These are phyloP conservation scores for Cephus cinctus DNA, from an alignment of 1,140 invertebrate species.

Conservation along the genomic window DNA sequence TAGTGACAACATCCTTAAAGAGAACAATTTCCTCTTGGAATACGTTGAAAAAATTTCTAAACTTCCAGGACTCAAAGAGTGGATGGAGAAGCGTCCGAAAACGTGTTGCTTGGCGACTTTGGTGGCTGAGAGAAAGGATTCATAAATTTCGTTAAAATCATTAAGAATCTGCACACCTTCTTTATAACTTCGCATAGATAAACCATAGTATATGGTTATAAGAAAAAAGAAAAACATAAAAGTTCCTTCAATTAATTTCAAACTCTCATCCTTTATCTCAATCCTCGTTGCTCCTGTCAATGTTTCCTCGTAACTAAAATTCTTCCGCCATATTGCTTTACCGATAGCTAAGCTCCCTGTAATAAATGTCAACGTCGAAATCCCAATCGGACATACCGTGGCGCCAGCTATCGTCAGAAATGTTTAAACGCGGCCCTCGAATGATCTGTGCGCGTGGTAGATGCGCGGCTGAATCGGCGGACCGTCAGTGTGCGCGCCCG, in stretches of 20 bases:
- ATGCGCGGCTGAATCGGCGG: constrained; percentile 8
- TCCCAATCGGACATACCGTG: neutral
- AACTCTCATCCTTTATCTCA: no score
- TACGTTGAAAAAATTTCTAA: constrained; percentile 34
- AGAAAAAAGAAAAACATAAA: neutral
- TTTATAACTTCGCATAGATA: neutral
- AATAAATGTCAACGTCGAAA: no score
- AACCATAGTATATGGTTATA: neutral
- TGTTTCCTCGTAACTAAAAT: no score
- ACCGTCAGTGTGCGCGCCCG: constrained; percentile 41
- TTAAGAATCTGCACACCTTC: neutral
- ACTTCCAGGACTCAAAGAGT: constrained; percentile 40
- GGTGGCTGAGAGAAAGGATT: neutral
- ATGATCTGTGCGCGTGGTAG: constrained; percentile 17
- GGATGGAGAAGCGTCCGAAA: constrained; percentile 37
- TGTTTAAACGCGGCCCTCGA: constrained; percentile 28
- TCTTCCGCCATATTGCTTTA: neutral
- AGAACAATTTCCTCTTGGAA: constrained; percentile 29
- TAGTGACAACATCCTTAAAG: constrained; percentile 19
- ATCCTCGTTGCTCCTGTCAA: no score
- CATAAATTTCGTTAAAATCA: neutral
- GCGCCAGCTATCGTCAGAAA: constrained; percentile 2
- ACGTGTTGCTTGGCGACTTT: constrained; percentile 1
- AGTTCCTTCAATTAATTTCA: no score
- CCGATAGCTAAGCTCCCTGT: neutral